These are phyloP conservation scores for Decapterus maruadsi DNA, from an alignment of 2,797 vertebrate species.

Conservation along the genomic window DNA sequence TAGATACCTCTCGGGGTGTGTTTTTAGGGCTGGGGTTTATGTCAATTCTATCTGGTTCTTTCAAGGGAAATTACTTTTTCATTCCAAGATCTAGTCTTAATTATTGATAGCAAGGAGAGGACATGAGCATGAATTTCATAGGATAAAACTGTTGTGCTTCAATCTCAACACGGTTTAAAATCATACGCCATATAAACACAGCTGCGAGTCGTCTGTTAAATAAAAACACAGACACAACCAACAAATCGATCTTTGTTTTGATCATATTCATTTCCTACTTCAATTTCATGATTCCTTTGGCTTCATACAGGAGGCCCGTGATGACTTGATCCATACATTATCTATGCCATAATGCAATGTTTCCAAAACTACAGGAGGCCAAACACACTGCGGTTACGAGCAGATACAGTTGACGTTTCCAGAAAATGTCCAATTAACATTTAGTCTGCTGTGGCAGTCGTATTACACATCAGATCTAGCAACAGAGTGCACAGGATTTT, in stretches of 20 bases:
- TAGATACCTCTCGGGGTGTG: conserved; percentile 71
- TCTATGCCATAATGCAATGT: background rate
- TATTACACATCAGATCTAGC: background rate
- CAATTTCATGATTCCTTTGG: conserved; percentile 56
- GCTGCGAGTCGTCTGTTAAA: conserved; percentile 47
- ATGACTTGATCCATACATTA: background rate
- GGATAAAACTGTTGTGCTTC: conserved; percentile 65
- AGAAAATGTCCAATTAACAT: background rate
- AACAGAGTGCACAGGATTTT: background rate
- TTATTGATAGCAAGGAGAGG: conserved; percentile 77
- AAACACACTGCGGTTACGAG: background rate
- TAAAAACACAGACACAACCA: conserved; percentile 29
- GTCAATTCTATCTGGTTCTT: conserved; percentile 73
- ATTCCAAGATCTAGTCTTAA: conserved; percentile 79
- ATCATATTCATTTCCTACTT: conserved; percentile 32
- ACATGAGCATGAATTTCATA: conserved; percentile 66
- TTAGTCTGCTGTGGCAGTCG: background rate
- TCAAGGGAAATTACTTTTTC: conserved; percentile 82
- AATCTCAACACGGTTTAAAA: conserved; percentile 70
- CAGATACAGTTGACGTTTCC: background rate
- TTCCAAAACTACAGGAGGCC: background rate
- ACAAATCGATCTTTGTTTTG: conserved; percentile 23
- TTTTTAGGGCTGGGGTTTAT: conserved; percentile 74
- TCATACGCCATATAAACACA: conserved; percentile 58
- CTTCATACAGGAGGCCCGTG: conserved; percentile 3